A percentile compares a stretch with the other conserved stretches of the same genome.
phyloP scores from a whole-genome alignment of 2,113 vertebrate genomes.

The Zosterops hypoxanthus region DNA sequence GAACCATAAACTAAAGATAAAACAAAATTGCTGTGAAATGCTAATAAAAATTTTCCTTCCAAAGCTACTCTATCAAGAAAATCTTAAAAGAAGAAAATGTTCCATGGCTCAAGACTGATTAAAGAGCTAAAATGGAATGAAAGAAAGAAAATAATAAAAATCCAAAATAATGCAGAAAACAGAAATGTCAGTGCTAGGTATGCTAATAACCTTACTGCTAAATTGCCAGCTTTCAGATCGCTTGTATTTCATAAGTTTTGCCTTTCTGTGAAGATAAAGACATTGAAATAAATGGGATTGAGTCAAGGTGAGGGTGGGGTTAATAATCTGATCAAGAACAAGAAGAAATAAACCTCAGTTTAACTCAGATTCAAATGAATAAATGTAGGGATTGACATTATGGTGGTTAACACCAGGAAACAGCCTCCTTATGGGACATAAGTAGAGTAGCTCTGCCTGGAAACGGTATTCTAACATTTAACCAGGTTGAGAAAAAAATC shows the following conservation, averaged over 20 bases:
- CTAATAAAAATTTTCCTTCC: not conserved
- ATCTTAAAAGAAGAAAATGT: constrained; percentile 51
- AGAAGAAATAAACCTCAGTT: not conserved
- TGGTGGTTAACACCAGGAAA: not conserved
- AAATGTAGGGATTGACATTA: not conserved
- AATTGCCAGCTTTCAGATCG: not conserved
- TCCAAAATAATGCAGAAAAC: not conserved
- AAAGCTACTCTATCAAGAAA: not conserved
- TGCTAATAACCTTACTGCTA: not conserved
- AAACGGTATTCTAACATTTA: not conserved
- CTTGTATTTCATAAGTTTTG: not conserved
- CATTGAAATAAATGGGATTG: not conserved
- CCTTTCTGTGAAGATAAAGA: not conserved
- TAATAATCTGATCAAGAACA: constrained; percentile 6
- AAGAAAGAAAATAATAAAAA: not conserved
- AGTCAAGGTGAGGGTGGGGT: not conserved
- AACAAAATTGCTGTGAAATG: constrained; percentile 43
- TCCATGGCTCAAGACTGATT: not conserved
- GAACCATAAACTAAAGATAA: constrained; percentile 34
- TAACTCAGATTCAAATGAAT: not conserved
- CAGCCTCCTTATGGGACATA: not conserved
- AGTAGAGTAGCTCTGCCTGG: not conserved
- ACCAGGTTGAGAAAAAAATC: not conserved
- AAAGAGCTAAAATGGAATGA: not conserved
- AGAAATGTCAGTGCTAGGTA: not conserved